Conservation (phyloP, 2,797 vertebrate species). For the Serranus cabrilla region DNA sequence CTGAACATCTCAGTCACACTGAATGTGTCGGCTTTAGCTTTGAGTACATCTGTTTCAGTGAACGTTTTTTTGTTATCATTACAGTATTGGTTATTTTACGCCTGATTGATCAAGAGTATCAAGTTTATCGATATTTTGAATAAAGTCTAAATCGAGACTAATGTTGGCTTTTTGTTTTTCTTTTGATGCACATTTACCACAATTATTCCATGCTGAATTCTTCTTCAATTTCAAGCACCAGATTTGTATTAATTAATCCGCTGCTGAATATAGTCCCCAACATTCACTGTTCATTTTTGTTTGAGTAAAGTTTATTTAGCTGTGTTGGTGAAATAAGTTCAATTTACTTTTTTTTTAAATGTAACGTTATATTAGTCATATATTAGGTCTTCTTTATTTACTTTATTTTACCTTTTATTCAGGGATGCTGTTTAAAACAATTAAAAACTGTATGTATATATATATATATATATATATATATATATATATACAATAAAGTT, state of each 20-base stretch:
- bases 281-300: neutral
- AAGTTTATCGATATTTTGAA: constrained; percentile 79
- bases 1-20: constrained; percentile 15
- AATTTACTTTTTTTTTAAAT: no score
- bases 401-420: no score
- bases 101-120: constrained; percentile 78
- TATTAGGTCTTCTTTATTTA: no score
- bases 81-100: constrained; percentile 81
- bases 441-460: no score
- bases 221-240: neutral
- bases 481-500: no score
- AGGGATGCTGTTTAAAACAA: no score
- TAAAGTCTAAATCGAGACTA: constrained; percentile 78
- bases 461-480: no score
- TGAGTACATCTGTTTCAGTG: constrained; percentile 45
- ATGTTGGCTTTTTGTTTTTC: constrained; percentile 23
- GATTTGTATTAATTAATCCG: neutral
- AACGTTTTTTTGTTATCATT: constrained; percentile 60
- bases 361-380: no score
- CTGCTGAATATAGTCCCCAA: neutral
- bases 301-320: neutral
- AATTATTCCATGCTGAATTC: neutral
- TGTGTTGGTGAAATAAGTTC: neutral
- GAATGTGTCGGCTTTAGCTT: constrained; percentile 45
- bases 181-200: neutral